Base-by-base conservation (phyloP, 2,113 vertebrate genomes). In the Misgurnus anguillicaudatus region DNA sequence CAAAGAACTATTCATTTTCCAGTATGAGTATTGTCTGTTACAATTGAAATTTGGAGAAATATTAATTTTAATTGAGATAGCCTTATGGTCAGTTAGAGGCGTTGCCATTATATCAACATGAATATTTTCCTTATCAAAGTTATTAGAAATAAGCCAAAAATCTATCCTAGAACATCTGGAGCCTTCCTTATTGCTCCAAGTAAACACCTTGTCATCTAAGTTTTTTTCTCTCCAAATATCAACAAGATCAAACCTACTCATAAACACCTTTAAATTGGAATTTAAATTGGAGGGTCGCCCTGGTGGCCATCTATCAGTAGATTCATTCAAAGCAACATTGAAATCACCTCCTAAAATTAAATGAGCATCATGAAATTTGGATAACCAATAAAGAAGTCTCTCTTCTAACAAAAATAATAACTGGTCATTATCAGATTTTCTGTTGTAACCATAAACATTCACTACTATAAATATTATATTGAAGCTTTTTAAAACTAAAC, bases 141-240 rank as follows among this genome's bases (percentile, higher is more conserved):
- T 2, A 5, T 67, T 8, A 16, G 75, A 57, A 16, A 78, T 19
- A 42, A 78, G 24, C 63, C 38, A 78, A 53, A 78, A 78, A 41
- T 78, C 38, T 24, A 78, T 58, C 24, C 14, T 48, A 3, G 39
- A 78, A 57, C 14, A 0, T 10, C 11, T 14, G 17, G 51, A 45
- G 7, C 17, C 38, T 41, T 65, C 38, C 4, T 64, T 64, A 4
- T 64, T 41, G 39, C 36, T 64, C 62, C 36, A 64, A 64, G 36
- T 64, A 64, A 17, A 42, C 17, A 10, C 16, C 16, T 1, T 65
- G 41, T 65, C 9, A 42, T 65, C 17, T 42, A 11, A 9, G 10
- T 4, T 2, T 10, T 41, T n/a, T 9, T 41, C 38, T 65, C 63
- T 65, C 63, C 14, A n/a, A 5, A 62, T 4, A 62, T 36, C 24